Evolutionary conservation across 30 jellyfish, hydroid and myxozoan species (phyloP).

Genomic region (Hydractinia echinata): DNA sequence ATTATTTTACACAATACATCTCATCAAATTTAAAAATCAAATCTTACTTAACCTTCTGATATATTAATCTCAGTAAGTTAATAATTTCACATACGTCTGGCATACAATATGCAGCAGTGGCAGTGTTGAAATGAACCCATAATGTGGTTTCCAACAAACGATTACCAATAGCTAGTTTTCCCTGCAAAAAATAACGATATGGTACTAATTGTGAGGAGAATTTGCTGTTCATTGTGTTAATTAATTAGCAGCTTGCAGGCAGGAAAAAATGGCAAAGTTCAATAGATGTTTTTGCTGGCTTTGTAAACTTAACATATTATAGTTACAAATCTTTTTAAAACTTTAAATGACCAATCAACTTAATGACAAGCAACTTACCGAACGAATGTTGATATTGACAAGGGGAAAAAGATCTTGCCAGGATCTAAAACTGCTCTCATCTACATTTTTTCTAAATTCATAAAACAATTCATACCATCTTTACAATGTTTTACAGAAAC

Average conservation of each 20-base stretch:
- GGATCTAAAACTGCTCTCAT: neutral
- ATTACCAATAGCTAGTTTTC: constrained; percentile 87
- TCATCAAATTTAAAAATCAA: neutral
- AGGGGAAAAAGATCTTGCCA: constrained; percentile 83
- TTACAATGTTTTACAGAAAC: too few relatives aligned
- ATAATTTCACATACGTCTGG: constrained; percentile 31
- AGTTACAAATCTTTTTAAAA: neutral
- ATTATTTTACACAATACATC: neutral
- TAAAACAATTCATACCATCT: neutral
- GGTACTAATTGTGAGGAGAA: neutral
- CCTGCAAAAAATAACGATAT: constrained; percentile 41
- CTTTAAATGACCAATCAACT: neutral
- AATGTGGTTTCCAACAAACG: constrained; percentile 81
- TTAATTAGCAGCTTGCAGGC: too few relatives aligned
- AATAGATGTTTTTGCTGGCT: too few relatives aligned
- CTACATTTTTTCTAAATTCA: neutral
- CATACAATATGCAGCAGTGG: constrained; percentile 67
- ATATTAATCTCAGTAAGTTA: neutral
- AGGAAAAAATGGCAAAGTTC: too few relatives aligned
- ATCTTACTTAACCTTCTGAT: neutral
- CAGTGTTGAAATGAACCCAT: constrained; percentile 89
- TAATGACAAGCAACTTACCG: constrained; percentile 43
- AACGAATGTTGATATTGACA: constrained; percentile 53
- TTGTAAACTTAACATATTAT: too few relatives aligned
- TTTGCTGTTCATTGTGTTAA: too few relatives aligned